Evolutionary conservation across 37 sponge, comb jelly and placozoan species (phyloP).

Genomic region (Spongilla lacustris): DNA sequence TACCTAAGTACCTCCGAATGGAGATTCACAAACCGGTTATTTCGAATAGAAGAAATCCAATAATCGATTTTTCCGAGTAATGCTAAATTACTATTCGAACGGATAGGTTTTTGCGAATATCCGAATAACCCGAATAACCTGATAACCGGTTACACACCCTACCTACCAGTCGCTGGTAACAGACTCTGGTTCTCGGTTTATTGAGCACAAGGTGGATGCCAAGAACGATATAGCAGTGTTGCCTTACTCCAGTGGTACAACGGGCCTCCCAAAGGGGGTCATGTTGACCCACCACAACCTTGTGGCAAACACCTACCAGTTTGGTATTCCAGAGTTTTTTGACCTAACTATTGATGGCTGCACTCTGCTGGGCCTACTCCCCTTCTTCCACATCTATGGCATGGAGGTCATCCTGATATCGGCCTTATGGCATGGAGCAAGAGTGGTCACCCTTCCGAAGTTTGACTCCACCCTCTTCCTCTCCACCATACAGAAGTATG

Average conservation of each 20-base stretch:
- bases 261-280: constrained; percentile 92
- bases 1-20: too few relatives aligned
- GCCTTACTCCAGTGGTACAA: constrained; percentile 92
- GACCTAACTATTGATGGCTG: not conserved
- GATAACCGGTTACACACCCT: too few relatives aligned
- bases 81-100: too few relatives aligned
- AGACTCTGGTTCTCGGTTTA: constrained; percentile 60
- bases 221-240: constrained; percentile 58
- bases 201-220: constrained; percentile 21
- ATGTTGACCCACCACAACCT: constrained; percentile 81
- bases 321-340: constrained; percentile 40
- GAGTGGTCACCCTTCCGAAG: constrained; percentile 61
- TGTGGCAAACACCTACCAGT: constrained; percentile 57
- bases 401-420: constrained; percentile 54
- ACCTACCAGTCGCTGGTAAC: constrained; percentile 22
- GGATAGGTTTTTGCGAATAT: too few relatives aligned
- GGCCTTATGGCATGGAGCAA: constrained; percentile 52
- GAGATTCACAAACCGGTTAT: too few relatives aligned
- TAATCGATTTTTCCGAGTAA: too few relatives aligned
- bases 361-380: constrained; percentile 52
- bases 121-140: too few relatives aligned
- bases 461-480: constrained; percentile 82
- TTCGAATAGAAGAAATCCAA: too few relatives aligned
- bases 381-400: constrained; percentile 89
- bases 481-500: constrained; percentile 46